Percentiles rank a stretch among this genome's conserved stretches.
Evolutionary conservation across 1,140 invertebrate species (phyloP).

Genomic region (Mesaphorura yosii): DNA sequence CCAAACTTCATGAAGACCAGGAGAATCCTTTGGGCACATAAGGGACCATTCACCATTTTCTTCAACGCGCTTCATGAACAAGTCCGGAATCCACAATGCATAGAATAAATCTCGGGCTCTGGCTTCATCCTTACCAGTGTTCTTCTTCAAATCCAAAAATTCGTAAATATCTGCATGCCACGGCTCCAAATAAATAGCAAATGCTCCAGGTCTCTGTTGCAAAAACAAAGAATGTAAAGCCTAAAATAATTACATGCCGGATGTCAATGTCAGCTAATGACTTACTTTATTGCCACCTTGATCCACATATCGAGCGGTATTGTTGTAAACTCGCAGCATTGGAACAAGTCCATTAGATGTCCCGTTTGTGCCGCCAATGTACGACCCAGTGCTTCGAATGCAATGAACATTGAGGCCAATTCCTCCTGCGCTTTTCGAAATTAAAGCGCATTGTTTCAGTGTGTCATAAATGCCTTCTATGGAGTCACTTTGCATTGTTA

Average conservation of each 20-base stretch:
- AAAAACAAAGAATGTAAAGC: constrained; percentile 15
- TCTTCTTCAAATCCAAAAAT: constrained; percentile 87
- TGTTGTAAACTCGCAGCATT: constrained; percentile 93
- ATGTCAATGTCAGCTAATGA: constrained; percentile 3
- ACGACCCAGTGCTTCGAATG: constrained; percentile 81
- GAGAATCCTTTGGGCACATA: constrained; percentile 93
- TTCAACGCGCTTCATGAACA: constrained; percentile 96
- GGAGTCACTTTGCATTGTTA: constrained; percentile 91
- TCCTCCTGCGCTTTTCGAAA: constrained; percentile 94
- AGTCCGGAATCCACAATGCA: constrained; percentile 94
- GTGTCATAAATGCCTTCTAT: constrained; percentile 98
- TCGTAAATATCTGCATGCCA: constrained; percentile 98
- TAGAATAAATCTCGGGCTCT: constrained; percentile 95
- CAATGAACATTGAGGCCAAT: constrained; percentile 95
- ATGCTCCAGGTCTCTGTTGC: constrained; percentile 88
- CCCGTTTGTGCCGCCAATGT: constrained; percentile 90
- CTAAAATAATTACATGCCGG: background rate
- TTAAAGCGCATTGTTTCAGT: constrained; percentile 84
- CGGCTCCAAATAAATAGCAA: constrained; percentile 95
- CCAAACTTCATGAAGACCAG: constrained; percentile 80
- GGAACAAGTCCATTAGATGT: constrained; percentile 94
- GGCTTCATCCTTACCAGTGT: constrained; percentile 86
- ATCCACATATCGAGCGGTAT: constrained; percentile 92
- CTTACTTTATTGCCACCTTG: constrained; percentile 89
- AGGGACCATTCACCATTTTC: constrained; percentile 77